These are phyloP conservation scores for Drosophila grimshawi DNA, from an alignment of 1,140 invertebrate species.

Conservation along the genomic window DNA sequence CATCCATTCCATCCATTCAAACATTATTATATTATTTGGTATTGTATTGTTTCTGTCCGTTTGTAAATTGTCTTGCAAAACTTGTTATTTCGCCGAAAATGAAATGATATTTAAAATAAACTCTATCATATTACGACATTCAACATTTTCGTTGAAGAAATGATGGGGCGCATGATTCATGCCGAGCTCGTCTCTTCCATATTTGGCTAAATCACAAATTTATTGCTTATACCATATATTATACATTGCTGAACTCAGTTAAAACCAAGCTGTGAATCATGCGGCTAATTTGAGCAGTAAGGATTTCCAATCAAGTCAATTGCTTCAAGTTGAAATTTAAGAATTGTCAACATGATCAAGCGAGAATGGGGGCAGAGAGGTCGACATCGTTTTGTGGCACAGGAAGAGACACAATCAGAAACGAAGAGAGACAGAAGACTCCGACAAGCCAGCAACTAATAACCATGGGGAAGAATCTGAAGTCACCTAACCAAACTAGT, in stretches of 20 bases:
- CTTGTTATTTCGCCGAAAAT: not conserved
- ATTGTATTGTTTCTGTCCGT: too few species aligned
- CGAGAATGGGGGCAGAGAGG: too few species aligned
- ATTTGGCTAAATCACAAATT: slow-evolving; percentile 54
- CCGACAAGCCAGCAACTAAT: too few species aligned
- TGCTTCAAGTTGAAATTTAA: not conserved
- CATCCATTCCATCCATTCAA: too few species aligned
- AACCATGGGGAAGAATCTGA: too few species aligned
- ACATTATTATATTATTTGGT: too few species aligned
- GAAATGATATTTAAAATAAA: not conserved
- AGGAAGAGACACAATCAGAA: too few species aligned
- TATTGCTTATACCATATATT: slow-evolving; percentile 9
- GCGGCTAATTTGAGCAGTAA: slow-evolving; percentile 31
- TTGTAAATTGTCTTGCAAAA: not conserved
- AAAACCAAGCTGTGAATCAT: slow-evolving; percentile 30
- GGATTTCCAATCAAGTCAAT: slow-evolving; percentile 10
- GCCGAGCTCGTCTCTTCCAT: slow-evolving; percentile 51
- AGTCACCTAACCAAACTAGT: too few species aligned
- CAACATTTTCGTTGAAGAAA: slow-evolving; percentile 18
- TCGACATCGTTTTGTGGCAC: too few species aligned
- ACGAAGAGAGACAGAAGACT: too few species aligned
- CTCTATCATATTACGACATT: slow-evolving; percentile 19
- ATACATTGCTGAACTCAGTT: too few species aligned
- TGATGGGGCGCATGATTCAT: slow-evolving; percentile 48
- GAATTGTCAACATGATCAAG: too few species aligned